These are phyloP conservation scores for Lerista edwardsae DNA, from an alignment of 2,797 vertebrate species.

Conservation along the genomic window DNA sequence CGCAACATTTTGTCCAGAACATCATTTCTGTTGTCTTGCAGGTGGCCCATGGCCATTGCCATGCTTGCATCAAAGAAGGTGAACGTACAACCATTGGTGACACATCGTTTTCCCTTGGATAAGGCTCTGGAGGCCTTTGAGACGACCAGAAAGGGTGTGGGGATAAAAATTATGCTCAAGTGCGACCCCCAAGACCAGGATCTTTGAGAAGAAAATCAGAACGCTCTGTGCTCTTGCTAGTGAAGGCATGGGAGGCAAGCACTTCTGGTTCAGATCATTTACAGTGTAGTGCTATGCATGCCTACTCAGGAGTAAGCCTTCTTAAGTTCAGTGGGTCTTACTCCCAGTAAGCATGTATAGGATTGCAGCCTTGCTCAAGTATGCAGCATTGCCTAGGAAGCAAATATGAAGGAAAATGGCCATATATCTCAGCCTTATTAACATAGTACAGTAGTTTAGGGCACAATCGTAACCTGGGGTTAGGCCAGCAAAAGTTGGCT, in stretches of 20 bases:
- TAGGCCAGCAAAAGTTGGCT: too few relatives aligned
- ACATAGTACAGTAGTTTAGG: not conserved
- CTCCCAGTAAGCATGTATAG: too few relatives aligned
- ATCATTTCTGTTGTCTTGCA: constrained; percentile 70
- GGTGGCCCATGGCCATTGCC: constrained; percentile 93
- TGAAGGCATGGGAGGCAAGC: not conserved
- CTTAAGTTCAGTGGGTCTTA: too few relatives aligned
- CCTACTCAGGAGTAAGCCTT: too few relatives aligned
- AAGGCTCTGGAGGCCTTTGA: constrained; percentile 92
- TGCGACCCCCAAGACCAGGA: constrained; percentile 89
- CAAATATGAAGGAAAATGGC: constrained; percentile 25
- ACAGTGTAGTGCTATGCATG: too few relatives aligned
- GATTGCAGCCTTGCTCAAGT: not conserved
- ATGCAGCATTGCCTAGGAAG: constrained; percentile 7
- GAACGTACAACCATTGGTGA: constrained; percentile 91
- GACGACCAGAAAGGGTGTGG: constrained; percentile 86
- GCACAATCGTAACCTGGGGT: too few relatives aligned
- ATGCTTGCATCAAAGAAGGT: constrained; percentile 90
- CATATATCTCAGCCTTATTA: not conserved
- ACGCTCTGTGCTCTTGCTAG: not conserved
- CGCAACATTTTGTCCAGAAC: not conserved
- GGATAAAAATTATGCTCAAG: constrained; percentile 97
- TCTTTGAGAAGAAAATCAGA: constrained; percentile 74
- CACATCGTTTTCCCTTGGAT: constrained; percentile 94
- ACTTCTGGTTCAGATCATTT: not conserved